These are phyloP conservation scores for Empidonax alnorum DNA, from an alignment of 2,113 vertebrate genomes.

Conservation along the genomic window DNA sequence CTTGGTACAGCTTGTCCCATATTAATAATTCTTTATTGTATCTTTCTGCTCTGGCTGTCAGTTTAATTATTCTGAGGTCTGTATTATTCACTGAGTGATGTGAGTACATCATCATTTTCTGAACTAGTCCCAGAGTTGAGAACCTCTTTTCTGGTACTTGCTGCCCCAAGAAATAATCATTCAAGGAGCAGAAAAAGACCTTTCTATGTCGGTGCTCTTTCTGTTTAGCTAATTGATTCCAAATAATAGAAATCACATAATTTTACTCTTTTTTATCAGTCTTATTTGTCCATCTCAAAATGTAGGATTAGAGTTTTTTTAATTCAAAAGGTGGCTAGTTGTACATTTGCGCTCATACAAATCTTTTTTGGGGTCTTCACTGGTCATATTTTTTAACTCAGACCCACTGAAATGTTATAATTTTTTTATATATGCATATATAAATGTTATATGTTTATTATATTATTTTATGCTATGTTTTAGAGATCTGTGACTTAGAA, in stretches of 20 bases:
- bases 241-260: not conserved
- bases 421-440: not conserved
- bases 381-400: not conserved
- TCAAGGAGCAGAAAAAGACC: not conserved
- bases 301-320: rapidly evolving
- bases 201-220: not conserved
- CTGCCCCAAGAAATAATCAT: not conserved
- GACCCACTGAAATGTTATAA: not conserved
- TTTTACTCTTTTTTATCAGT: not conserved
- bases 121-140: not conserved
- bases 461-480: not conserved
- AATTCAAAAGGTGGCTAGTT: not conserved
- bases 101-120: not conserved
- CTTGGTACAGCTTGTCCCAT: not conserved
- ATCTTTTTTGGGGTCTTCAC: not conserved
- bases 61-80: not conserved
- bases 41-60: not conserved
- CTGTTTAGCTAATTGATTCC: not conserved
- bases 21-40: not conserved
- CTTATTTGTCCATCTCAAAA: not conserved
- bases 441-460: not conserved
- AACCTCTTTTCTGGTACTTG: not conserved
- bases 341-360: not conserved
- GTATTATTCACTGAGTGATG: not conserved
- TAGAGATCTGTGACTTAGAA: not conserved